Evolutionary conservation across 2,113 vertebrate genomes (phyloP).

Genomic region (Leiothrix lutea): DNA sequence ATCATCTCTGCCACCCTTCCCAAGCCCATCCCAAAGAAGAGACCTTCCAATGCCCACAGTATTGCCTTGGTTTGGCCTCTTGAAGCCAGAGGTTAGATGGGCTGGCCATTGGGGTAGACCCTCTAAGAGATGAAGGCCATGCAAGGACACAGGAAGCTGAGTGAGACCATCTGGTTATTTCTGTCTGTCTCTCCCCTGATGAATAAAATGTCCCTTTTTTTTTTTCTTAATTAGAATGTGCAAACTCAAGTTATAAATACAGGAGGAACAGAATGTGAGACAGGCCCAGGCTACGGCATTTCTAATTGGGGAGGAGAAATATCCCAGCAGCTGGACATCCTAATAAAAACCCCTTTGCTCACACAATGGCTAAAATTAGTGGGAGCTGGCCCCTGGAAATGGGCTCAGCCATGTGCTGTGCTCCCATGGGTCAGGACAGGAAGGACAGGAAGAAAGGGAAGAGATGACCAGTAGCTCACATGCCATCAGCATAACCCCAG

Average conservation of each 20-base stretch:
- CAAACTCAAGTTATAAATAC: slow-evolving; percentile 76
- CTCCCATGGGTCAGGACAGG: background rate
- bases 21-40: background rate
- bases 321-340: slow-evolving; percentile 73
- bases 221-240: slow-evolving; percentile 42
- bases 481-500: background rate
- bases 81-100: background rate
- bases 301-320: slow-evolving; percentile 69
- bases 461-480: background rate
- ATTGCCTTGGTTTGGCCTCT: background rate
- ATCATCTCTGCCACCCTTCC: background rate
- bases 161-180: background rate
- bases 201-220: background rate
- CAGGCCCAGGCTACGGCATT: slow-evolving; percentile 16
- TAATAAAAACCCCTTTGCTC: slow-evolving; percentile 64
- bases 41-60: background rate
- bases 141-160: background rate
- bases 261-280: slow-evolving; percentile 75
- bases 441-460: background rate
- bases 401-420: background rate
- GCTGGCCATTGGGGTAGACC: background rate
- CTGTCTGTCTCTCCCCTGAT: slow-evolving; percentile 1
- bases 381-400: background rate
- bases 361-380: slow-evolving; percentile 71
- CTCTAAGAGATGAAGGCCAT: background rate